Conservation (phyloP, 2,797 vertebrate species). For the Alcedo quadribrachys region DNA sequence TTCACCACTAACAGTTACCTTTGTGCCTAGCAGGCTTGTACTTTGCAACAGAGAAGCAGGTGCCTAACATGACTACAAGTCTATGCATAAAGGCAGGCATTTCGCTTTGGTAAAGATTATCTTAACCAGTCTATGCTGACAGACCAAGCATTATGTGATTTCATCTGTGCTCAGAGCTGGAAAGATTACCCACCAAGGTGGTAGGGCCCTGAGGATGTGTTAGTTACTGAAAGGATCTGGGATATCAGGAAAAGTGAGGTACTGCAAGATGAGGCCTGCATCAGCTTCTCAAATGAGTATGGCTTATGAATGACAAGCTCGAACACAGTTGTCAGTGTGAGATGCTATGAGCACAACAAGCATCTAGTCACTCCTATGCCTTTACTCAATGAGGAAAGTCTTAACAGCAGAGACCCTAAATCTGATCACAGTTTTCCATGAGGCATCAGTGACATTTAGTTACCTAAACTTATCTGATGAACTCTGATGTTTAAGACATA, state of each 20-base stretch:
- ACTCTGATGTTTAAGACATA: background rate
- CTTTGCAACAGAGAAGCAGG: background rate
- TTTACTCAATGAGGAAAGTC: background rate
- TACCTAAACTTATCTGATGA: background rate
- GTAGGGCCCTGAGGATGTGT: background rate
- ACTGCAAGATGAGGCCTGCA: background rate
- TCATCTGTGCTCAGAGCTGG: background rate
- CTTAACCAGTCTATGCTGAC: background rate
- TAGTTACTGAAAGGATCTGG: background rate
- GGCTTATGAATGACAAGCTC: background rate
- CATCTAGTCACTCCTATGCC: background rate
- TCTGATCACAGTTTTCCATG: background rate
- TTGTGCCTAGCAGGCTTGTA: background rate
- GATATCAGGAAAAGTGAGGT: background rate
- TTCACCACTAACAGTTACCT: background rate
- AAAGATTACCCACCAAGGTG: background rate
- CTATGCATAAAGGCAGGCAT: background rate
- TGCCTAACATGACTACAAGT: background rate
- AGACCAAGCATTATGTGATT: background rate
- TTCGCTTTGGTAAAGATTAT: background rate
- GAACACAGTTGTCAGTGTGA: fast-evolving
- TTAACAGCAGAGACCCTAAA: background rate
- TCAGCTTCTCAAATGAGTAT: background rate
- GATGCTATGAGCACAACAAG: background rate
- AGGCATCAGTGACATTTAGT: background rate